Evolutionary conservation across 2,797 vertebrate species (phyloP).

Genomic region (Tadarida brasiliensis): DNA sequence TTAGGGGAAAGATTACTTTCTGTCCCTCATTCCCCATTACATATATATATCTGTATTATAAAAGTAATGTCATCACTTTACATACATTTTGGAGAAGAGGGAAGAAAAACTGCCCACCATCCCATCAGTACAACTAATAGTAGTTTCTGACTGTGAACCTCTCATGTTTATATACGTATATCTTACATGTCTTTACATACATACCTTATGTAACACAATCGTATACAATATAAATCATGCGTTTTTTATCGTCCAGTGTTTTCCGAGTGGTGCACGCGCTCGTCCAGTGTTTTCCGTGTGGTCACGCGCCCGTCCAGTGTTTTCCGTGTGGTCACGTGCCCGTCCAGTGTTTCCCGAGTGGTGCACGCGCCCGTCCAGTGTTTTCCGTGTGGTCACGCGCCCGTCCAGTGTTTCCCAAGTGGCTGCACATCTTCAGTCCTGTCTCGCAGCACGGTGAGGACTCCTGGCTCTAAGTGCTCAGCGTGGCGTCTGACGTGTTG

Average conservation of each 20-base stretch:
- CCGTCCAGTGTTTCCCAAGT: no score
- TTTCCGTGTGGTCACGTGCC: no score
- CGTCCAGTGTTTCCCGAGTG: neutral
- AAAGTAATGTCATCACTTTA: neutral
- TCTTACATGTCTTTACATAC: neutral
- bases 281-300: no score
- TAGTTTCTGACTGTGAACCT: neutral
- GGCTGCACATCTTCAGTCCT: neutral
- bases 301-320: no score
- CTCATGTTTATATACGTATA: neutral
- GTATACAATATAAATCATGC: neutral
- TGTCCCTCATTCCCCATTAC: neutral
- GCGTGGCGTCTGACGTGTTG: neutral
- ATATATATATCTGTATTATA: neutral
- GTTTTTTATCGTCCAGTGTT: neutral
- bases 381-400: no score
- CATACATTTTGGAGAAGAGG: constrained; percentile 38
- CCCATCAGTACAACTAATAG: constrained; percentile 8
- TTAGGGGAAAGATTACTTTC: constrained; percentile 15
- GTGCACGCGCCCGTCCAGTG: no score
- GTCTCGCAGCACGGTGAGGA: neutral
- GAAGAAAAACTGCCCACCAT: neutral
- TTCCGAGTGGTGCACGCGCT: neutral
- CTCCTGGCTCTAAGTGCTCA: neutral
- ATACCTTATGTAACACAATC: neutral